Conservation (phyloP, 2,113 vertebrate genomes). For the Oncorhynchus nerka region DNA sequence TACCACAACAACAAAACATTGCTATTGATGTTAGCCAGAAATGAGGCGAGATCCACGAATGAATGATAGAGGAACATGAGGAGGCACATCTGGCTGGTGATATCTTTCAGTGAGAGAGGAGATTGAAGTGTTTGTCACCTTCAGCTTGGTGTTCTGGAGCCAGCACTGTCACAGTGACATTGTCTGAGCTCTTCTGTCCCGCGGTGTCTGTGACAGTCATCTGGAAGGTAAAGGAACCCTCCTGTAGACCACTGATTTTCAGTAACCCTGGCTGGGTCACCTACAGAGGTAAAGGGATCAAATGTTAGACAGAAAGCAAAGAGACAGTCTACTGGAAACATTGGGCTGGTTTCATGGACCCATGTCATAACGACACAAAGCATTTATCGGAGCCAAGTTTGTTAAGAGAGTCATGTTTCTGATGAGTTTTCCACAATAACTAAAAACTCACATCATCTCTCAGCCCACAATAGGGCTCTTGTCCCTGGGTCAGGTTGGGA, state of each 20-base stretch:
- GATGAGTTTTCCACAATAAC: not conserved
- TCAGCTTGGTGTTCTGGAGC: constrained; percentile 76
- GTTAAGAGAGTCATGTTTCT: not conserved
- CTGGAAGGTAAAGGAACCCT: constrained; percentile 85
- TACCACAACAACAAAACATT: not conserved
- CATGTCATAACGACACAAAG: not conserved
- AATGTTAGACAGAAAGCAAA: not conserved
- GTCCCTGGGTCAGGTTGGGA: constrained; percentile 17
- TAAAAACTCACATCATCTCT: not conserved
- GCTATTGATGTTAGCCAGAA: not conserved
- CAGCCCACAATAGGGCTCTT: constrained; percentile 13
- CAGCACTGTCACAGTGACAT: constrained; percentile 84
- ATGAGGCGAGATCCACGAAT: not conserved
- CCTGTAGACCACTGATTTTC: constrained; percentile 84
- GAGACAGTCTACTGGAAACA: not conserved
- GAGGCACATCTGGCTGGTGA: not conserved
- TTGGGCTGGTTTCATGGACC: no score
- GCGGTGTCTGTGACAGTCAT: constrained; percentile 84
- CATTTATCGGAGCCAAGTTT: not conserved
- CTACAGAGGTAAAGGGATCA: constrained; percentile 55
- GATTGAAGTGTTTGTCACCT: constrained; percentile 65
- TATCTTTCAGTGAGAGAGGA: not conserved
- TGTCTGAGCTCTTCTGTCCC: constrained; percentile 88
- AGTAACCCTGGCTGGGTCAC: constrained; percentile 87
- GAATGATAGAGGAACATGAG: not conserved